A percentile compares a stretch with the other conserved stretches of the same genome.
These are phyloP conservation scores for Rhopalosiphum padi DNA, from an alignment of 1,140 invertebrate genomes.

Conservation along the genomic window DNA sequence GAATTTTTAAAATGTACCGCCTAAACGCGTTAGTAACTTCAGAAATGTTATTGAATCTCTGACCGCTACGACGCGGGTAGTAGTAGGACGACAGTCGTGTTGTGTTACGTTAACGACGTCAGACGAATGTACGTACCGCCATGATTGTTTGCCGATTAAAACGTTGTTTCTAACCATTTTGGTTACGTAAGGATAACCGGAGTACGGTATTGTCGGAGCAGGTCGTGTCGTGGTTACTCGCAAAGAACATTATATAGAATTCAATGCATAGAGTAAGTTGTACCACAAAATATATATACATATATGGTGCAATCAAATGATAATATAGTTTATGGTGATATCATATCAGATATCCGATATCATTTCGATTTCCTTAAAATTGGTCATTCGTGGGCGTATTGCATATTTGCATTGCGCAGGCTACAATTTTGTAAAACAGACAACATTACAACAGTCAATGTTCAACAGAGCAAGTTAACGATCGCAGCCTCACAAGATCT, in stretches of 20 bases:
- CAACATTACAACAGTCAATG: too few species aligned
- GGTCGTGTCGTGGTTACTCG: too few species aligned
- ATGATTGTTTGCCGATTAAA: constrained; percentile 1
- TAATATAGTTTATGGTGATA: too few species aligned
- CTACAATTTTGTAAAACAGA: too few species aligned
- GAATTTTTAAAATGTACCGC: constrained; percentile 50
- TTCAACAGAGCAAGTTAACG: too few species aligned
- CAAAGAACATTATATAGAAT: too few species aligned
- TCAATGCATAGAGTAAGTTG: too few species aligned
- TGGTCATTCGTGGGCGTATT: neutral
- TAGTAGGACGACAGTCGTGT: neutral
- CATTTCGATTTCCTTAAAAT: too few species aligned
- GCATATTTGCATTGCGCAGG: neutral
- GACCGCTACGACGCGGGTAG: neutral
- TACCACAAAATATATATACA: too few species aligned
- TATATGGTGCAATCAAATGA: too few species aligned
- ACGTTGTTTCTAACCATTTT: neutral
- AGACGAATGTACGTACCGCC: neutral
- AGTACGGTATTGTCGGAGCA: neutral
- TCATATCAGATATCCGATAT: too few species aligned
- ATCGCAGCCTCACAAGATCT: too few species aligned
- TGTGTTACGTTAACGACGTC: constrained; percentile 34
- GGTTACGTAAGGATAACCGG: neutral
- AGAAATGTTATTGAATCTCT: constrained; percentile 15
- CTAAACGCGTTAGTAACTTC: constrained; percentile 57